Evolutionary conservation across 2,113 vertebrate species (phyloP), one percentile per base, ranked within the genome.

Genomic region (Podilymbus podiceps): DNA sequence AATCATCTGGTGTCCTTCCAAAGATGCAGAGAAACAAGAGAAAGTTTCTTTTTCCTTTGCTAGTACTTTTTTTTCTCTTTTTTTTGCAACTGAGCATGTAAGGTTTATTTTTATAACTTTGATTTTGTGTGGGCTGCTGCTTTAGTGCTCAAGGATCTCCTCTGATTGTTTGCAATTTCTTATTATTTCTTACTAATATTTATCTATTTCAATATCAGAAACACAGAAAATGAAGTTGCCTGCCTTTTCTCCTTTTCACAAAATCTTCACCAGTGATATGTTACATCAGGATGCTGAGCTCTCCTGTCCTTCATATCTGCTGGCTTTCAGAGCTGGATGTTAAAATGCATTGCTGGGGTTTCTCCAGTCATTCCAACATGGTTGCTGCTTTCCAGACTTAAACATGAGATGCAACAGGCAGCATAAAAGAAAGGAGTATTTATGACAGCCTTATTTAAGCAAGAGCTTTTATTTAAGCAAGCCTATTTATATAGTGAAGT

Each of bases 391-490:
- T 52, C 80, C 80, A 88, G 80, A 87, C 68, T 97, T 66, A 82
- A 85, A 82, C 15, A 31, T 38, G 67, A 69, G 55, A 66, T 85
- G 55, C 79, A 89, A 60, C 49, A 84, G 63, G 83, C 84, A 73
- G n/a, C n/a, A 73, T 38, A 62, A 72, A 69, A 64, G 59, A 52
- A 66, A 59, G 40, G 40, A 38, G 22, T 93, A 49, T 93, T 84
- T 87, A 15, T 93, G 58, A 55, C n/a, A 50, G 59, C 56, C 47
- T 91, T 85, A 75, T 95, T 96, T 89, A 89, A 96, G 84, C 62
- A 93, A 58, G 90, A 84, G 47, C 22, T 35, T 96, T 91, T 58
- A 44, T 91, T 95, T 96, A 91, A 96, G 66, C 60, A 63, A 90
- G 60, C 12, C 64, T 92, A 85, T 95, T 95, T 96, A 77, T 93